Conservation (phyloP, 2,888 invertebrate species). For the Lasioglossum vierecki region DNA sequence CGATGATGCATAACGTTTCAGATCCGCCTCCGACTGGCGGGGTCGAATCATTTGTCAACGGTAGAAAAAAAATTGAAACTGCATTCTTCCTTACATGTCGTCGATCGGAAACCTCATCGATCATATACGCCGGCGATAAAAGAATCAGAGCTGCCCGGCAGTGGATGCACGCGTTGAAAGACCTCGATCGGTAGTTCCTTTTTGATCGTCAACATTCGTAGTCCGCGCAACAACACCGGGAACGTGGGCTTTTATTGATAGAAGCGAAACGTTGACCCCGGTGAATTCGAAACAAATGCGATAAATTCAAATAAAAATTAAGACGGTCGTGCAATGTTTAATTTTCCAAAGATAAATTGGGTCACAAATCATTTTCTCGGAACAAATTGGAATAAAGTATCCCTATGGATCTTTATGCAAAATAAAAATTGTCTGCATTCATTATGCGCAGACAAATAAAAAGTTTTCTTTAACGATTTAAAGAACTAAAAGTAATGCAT, state of each 20-base stretch:
- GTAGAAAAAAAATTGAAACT: slow-evolving; percentile 63
- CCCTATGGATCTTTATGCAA: not conserved
- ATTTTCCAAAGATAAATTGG: not conserved
- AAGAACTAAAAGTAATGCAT: not conserved
- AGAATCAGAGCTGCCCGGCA: slow-evolving; percentile 57
- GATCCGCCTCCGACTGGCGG: slow-evolving; percentile 61
- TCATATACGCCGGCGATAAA: slow-evolving; percentile 63
- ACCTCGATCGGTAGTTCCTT: slow-evolving; percentile 41
- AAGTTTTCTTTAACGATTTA: not conserved
- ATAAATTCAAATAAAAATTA: not conserved
- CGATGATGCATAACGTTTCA: slow-evolving; percentile 70
- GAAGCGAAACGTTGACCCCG: not conserved
- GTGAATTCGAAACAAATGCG: not conserved
- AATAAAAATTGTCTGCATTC: not conserved
- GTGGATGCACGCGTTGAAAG: slow-evolving; percentile 54
- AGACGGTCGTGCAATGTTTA: not conserved
- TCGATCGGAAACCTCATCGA: slow-evolving; percentile 66
- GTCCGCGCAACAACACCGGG: not conserved
- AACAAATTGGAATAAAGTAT: not conserved
- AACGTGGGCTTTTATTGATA: not conserved
- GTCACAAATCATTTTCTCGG: not conserved
- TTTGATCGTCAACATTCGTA: slow-evolving; percentile 2
- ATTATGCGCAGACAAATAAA: not conserved
- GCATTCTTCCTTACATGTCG: slow-evolving; percentile 69
- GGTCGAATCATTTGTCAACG: slow-evolving; percentile 70